These are phyloP conservation scores for Semnornis frantzii DNA, from an alignment of 2,113 vertebrate genomes.

Conservation along the genomic window DNA sequence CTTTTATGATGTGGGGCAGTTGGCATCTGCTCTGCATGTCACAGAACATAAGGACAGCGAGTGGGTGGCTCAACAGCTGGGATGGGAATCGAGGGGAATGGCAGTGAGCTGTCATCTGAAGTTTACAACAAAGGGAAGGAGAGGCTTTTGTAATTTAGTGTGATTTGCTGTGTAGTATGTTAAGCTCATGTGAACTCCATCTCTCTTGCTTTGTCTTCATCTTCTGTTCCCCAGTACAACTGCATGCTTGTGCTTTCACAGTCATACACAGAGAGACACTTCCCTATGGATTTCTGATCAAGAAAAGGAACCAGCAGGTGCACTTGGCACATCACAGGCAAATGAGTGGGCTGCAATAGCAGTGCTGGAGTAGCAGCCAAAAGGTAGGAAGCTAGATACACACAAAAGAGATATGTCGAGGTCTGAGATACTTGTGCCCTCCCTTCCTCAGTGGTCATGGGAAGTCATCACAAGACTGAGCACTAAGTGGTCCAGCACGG, in stretches of 20 bases:
- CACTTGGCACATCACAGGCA: not conserved
- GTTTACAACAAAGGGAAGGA: not conserved
- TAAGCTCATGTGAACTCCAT: not conserved
- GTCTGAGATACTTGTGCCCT: not conserved
- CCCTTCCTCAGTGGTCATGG: not conserved
- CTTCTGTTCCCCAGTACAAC: not conserved
- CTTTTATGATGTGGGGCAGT: slow-evolving; percentile 29
- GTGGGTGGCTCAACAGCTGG: slow-evolving; percentile 66
- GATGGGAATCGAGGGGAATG: not conserved
- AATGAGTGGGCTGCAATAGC: not conserved
- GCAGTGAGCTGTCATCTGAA: not conserved
- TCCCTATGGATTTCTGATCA: not conserved
- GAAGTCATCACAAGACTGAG: not conserved
- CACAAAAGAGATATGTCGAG: too few species aligned
- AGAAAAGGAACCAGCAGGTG: not conserved
- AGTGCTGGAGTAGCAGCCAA: not conserved
- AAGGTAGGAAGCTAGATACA: not conserved
- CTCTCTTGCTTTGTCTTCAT: not conserved
- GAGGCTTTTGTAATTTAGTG: not conserved
- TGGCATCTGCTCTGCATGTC: slow-evolving; percentile 66
- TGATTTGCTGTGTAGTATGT: not conserved
- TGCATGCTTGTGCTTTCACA: not conserved
- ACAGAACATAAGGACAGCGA: slow-evolving; percentile 54
- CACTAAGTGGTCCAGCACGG: not conserved
- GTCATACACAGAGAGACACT: not conserved